A percentile compares a stretch with the other conserved stretches of the same genome.
phyloP scores from a whole-genome alignment of 2,113 vertebrate genomes.

The Catharus bicknelli region DNA sequence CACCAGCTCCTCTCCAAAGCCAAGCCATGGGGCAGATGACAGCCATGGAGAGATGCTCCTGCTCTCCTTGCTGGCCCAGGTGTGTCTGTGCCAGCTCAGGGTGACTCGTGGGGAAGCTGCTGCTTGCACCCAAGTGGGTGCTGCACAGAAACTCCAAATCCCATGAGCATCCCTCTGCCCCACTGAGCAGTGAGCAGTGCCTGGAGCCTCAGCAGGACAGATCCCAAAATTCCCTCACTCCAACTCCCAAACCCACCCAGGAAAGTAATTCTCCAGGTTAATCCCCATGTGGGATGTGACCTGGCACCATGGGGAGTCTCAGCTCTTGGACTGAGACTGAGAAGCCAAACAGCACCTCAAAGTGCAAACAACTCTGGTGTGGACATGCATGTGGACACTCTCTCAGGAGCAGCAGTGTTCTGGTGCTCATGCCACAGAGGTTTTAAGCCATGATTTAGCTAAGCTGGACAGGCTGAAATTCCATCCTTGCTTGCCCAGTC shows the following conservation, averaged over 20 bases:
- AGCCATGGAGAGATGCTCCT: background rate
- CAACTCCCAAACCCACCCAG: background rate
- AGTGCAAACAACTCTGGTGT: background rate
- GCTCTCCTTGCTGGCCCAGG: background rate
- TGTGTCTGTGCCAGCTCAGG: background rate
- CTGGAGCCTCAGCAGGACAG: background rate
- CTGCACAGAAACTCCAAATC: background rate
- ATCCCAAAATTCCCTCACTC: background rate
- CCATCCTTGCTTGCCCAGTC: background rate
- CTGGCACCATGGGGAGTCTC: background rate
- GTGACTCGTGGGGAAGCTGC: background rate
- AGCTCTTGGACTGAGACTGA: background rate
- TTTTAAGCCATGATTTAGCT: background rate
- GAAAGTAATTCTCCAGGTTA: background rate
- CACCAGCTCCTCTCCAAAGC: background rate
- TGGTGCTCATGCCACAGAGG: fast-evolving
- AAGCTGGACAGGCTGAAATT: background rate
- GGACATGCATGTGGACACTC: fast-evolving
- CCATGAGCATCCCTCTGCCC: background rate
- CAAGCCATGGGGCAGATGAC: background rate
- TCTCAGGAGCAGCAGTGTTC: fast-evolving
- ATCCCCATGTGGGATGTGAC: fast-evolving
- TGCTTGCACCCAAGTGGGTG: background rate
- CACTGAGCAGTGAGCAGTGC: background rate
- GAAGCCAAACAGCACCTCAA: background rate